A percentile compares a stretch with the other conserved stretches of the same genome.
Conservation (phyloP, 2,797 vertebrate species). For the Pelodytes ibericus region DNA sequence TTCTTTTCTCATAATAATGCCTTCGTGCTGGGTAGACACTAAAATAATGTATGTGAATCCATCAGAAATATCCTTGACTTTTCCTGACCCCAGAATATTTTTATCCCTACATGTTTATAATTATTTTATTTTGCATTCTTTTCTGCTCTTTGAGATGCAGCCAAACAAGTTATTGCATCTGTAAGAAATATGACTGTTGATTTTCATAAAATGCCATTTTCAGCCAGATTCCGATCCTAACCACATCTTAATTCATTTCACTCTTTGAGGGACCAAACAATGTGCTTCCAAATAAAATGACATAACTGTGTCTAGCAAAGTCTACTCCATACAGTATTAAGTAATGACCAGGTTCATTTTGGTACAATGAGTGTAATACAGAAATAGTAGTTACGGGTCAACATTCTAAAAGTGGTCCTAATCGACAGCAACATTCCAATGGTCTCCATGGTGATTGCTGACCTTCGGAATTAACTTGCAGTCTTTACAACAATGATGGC, state of each 20-base stretch:
- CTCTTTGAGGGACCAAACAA: not conserved
- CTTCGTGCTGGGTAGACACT: too few relatives aligned
- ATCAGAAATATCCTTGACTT: not conserved
- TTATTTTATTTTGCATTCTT: constrained; percentile 14
- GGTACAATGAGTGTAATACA: too few relatives aligned
- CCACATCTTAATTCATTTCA: not conserved
- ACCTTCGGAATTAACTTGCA: too few relatives aligned
- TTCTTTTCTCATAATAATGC: too few relatives aligned
- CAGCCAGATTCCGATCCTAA: constrained; percentile 10
- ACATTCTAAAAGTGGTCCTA: too few relatives aligned
- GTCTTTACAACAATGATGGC: too few relatives aligned
- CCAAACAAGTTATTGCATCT: constrained; percentile 19
- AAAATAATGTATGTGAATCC: not conserved
- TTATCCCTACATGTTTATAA: constrained; percentile 14
- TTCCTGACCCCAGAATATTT: constrained; percentile 9
- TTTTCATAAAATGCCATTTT: not conserved
- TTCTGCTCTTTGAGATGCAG: not conserved
- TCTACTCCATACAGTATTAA: too few relatives aligned
- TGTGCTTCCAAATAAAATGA: not conserved
- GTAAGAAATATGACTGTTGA: not conserved
- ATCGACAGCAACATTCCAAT: too few relatives aligned
- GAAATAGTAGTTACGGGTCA: too few relatives aligned
- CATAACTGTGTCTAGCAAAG: not conserved
- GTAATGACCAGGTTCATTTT: too few relatives aligned
- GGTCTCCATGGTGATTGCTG: too few relatives aligned